Evolutionary conservation across 2,113 vertebrate species (phyloP).

Genomic region (Myrmecophaga tridactyla): DNA sequence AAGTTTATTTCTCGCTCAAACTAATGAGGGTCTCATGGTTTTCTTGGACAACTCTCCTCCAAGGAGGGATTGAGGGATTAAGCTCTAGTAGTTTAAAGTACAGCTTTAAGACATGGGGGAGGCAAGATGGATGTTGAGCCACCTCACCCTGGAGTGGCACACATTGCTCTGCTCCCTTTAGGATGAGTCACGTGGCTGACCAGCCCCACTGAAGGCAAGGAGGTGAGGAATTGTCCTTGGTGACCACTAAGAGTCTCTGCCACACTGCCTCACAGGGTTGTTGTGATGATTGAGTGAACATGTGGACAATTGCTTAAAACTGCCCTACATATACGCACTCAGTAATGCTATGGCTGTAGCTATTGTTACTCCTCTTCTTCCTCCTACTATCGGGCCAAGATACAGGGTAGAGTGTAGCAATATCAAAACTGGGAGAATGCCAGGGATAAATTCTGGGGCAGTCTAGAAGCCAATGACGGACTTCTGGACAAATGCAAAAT

Average conservation of each 20-base stretch:
- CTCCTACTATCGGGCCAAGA: too few relatives aligned
- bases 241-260: not conserved
- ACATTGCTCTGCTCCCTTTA: not conserved
- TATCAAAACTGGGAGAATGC: not conserved
- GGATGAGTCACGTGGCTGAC: not conserved
- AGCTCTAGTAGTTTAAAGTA: not conserved
- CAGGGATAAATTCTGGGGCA: not conserved
- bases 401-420: not conserved
- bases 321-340: not conserved
- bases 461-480: not conserved
- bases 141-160: not conserved
- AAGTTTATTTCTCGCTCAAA: not conserved
- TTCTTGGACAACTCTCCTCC: not conserved
- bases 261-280: too few relatives aligned
- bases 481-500: not conserved
- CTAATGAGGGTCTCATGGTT: not conserved
- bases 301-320: not conserved
- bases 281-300: fast-evolving
- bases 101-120: not conserved
- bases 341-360: not conserved
- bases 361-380: not conserved
- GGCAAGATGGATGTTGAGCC: not conserved
- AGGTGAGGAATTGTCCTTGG: not conserved
- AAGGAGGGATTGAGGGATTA: not conserved
- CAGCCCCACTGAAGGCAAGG: too few relatives aligned